These are phyloP conservation scores for Heterotilapia buettikoferi DNA, from an alignment of 2,113 vertebrate genomes.

Conservation along the genomic window DNA sequence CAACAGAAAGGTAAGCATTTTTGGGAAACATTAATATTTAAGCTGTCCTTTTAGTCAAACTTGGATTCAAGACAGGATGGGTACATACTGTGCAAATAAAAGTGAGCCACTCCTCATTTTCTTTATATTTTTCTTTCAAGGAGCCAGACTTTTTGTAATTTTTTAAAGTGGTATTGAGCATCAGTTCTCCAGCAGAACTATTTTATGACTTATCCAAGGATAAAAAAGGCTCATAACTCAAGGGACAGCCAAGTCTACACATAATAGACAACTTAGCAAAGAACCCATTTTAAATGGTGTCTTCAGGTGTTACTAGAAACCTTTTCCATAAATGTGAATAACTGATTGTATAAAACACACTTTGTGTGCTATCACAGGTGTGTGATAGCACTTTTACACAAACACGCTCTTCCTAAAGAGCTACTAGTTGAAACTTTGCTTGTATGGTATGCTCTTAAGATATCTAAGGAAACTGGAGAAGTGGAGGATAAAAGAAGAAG, in stretches of 20 bases:
- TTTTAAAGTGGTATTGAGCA: background rate
- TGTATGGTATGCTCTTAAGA: background rate
- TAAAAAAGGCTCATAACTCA: background rate
- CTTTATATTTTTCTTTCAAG: background rate
- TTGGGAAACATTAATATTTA: slow-evolving; percentile 41
- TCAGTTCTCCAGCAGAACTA: background rate
- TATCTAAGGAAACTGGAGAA: background rate
- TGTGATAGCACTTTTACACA: background rate
- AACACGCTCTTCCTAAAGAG: background rate
- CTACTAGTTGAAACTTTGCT: background rate
- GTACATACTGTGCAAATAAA: background rate
- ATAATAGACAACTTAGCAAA: background rate
- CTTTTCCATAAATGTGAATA: background rate
- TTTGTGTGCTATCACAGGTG: background rate
- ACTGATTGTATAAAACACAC: background rate
- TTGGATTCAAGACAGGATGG: background rate
- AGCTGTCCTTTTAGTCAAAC: background rate
- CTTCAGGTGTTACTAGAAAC: background rate
- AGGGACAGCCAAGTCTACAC: background rate
- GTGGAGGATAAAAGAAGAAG: background rate
- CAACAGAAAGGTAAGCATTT: slow-evolving; percentile 1
- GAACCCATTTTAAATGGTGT: background rate
- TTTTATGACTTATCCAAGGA: background rate
- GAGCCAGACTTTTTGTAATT: background rate
- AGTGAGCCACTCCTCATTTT: background rate